phyloP scores from a whole-genome alignment of 2,797 vertebrate genomes.

The Hippocampus kuda region DNA sequence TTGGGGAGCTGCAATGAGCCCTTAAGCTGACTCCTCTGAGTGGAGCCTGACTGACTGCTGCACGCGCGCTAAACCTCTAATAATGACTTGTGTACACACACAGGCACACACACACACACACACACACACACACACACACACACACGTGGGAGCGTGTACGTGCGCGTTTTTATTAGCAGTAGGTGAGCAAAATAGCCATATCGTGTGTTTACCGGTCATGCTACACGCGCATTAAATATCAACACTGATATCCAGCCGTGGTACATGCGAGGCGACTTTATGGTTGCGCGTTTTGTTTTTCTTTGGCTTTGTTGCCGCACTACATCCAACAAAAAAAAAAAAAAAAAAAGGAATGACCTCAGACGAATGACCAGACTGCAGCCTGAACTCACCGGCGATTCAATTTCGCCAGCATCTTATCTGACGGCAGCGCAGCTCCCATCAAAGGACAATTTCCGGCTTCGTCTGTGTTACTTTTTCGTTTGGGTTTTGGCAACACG shows the following conservation, averaged over 20 bases:
- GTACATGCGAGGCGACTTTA: constrained; percentile 24
- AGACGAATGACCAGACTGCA: too few species aligned
- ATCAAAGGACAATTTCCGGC: too few species aligned
- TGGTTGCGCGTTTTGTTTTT: too few species aligned
- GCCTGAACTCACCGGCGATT: too few species aligned
- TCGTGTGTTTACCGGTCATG: constrained; percentile 34
- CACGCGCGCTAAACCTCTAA: constrained; percentile 6
- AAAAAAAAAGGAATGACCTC: too few species aligned
- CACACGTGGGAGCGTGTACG: not conserved
- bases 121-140: not conserved
- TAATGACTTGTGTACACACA: constrained; percentile 8
- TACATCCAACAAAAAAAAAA: too few species aligned
- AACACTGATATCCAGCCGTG: constrained; percentile 62
- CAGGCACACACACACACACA: not conserved
- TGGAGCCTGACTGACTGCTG: constrained; percentile 18
- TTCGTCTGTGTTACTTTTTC: too few species aligned
- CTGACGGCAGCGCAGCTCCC: too few species aligned
- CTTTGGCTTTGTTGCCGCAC: too few species aligned
- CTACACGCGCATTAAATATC: constrained; percentile 65
- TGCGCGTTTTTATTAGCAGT: constrained; percentile 20
- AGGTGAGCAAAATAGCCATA: constrained; percentile 42
- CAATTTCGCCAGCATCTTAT: too few species aligned
- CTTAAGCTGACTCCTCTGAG: constrained; percentile 15
- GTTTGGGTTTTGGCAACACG: too few species aligned
- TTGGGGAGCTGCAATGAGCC: constrained; percentile 40